phyloP scores from a whole-genome alignment of 2,113 vertebrate genomes.

The Chascanopsetta lugubris region DNA sequence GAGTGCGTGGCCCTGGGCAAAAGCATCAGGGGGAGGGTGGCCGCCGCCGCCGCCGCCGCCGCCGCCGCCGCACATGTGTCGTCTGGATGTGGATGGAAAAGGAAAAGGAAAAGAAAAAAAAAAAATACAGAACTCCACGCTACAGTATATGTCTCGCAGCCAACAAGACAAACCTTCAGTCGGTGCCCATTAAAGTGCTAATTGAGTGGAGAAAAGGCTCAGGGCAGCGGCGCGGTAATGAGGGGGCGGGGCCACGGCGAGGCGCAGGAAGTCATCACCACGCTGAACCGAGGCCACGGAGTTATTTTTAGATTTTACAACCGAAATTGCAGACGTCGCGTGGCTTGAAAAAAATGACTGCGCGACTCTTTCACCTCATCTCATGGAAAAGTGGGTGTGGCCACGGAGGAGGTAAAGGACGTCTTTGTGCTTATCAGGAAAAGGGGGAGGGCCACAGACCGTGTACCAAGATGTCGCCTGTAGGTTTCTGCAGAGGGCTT shows the following conservation, averaged over 20 bases:
- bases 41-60: too few relatives aligned
- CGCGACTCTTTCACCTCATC: background rate
- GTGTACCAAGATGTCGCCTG: too few relatives aligned
- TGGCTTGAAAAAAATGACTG: background rate
- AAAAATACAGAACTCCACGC: too few relatives aligned
- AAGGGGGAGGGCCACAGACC: too few relatives aligned
- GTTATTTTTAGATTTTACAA: background rate
- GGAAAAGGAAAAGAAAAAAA: constrained; percentile 14
- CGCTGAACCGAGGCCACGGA: background rate
- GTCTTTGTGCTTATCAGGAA: too few relatives aligned
- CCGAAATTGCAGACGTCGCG: background rate
- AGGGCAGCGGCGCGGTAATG: background rate
- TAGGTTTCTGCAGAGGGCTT: too few relatives aligned
- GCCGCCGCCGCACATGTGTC: too few relatives aligned
- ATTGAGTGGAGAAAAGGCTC: constrained; percentile 25
- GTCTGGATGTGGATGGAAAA: constrained; percentile 36
- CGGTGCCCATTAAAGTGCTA: constrained; percentile 26
- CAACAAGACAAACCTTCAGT: constrained; percentile 29
- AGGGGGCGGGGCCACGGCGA: background rate
- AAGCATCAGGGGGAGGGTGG: constrained; percentile 17
- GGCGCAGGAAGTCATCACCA: background rate
- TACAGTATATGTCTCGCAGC: constrained; percentile 13
- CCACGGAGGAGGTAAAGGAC: background rate
- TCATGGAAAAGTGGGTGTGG: background rate
- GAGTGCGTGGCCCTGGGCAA: constrained; percentile 27